Base-by-base conservation (phyloP, 2,113 vertebrate species). In the Pachyramphus minor region DNA sequence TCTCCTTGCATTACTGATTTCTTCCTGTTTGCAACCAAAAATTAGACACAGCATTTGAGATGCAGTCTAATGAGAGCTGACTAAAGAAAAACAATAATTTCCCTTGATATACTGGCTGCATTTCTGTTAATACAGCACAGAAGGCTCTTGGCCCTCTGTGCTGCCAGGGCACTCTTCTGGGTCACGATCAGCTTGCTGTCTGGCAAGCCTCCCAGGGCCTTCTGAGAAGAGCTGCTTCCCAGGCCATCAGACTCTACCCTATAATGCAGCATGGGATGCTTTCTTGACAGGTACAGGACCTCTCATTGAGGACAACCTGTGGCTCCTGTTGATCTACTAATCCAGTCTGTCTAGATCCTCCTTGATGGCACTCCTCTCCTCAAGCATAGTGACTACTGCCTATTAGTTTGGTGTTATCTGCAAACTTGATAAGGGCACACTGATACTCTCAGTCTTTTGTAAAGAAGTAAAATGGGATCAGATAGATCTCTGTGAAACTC, bases 371-470 rank as follows among this genome's bases (percentile, higher is more conserved):
- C 27, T 25, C 12, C 12, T 72, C 18, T 37, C 5, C 12, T 76
- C 0, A 0, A 58, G 23, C 0, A 0, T 31, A 53, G 4, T 30
- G 44, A n/a, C 13, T 24, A 10, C 10, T 30, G 22, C 30, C 39
- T 50, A n/a, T 22, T 14, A 67, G 13, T 66, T 42, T 66, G 12
- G 31, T 75, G 7, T 18, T 41, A 49, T 23, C 30, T 76, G 23
- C n/a, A 76, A 68, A 39, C 14, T 42, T 63, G 28, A 27, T 30
- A 39, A 66, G 23, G 17, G 5, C 8, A 45, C 39, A 22, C 2
- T 63, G 24, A 19, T 18, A 31, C 7, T n/a, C 17, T 37, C 14
- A 67, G 28, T 25, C 21, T 90, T 75, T 72, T 44, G 21, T 27
- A 73, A 55, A 55, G 25, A 37, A 24, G 12, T 60, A 33, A 84